These are phyloP conservation scores for Sigmodon hispidus DNA, from an alignment of 2,113 vertebrate genomes.

Conservation along the genomic window DNA sequence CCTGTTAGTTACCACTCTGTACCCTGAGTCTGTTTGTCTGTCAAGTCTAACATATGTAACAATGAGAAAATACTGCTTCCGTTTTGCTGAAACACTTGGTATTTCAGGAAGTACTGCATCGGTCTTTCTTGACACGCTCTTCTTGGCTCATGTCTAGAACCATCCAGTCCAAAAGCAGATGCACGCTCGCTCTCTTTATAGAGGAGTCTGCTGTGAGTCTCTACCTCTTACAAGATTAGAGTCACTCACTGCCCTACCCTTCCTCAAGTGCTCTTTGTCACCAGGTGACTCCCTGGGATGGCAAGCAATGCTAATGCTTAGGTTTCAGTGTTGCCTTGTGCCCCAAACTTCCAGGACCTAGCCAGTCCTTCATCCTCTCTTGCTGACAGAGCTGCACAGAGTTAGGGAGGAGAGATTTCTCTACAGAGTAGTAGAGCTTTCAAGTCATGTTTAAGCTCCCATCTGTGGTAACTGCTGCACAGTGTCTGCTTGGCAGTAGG, in stretches of 20 bases:
- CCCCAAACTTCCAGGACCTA: fast-evolving
- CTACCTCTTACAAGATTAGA: neutral
- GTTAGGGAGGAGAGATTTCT: neutral
- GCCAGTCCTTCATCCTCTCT: fast-evolving
- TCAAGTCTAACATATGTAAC: neutral
- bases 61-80: neutral
- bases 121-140: neutral
- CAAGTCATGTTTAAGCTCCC: neutral
- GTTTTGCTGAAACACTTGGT: neutral
- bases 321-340: neutral
- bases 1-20: neutral
- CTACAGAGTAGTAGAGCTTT: neutral
- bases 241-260: neutral
- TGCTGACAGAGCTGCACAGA: neutral
- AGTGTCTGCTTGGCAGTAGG: neutral
- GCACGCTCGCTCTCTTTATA: neutral
- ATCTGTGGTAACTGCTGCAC: neutral
- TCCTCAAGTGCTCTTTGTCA: neutral
- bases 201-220: neutral
- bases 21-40: neutral
- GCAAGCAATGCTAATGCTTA: fast-evolving
- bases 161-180: neutral
- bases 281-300: neutral
- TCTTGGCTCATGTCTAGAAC: neutral
- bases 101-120: neutral